Base-by-base conservation (phyloP, 2,888 invertebrate genomes). In the Amphipoea lucens region DNA sequence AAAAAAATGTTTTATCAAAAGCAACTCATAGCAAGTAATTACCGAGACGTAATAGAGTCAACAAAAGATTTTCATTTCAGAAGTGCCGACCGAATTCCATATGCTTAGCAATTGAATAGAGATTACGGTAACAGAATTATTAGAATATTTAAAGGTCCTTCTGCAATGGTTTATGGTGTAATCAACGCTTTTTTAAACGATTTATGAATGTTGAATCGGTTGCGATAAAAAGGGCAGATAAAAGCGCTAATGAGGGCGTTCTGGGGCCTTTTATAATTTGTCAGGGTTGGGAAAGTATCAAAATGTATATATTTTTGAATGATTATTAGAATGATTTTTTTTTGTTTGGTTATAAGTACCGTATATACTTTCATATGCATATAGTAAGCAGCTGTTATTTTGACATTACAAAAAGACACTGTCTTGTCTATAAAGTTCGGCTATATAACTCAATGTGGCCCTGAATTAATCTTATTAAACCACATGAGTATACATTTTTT, bases 21-120 rank as follows among this genome's bases (percentile, higher is more conserved):
- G 14, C 29, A 45, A 62, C 23, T 68, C 3, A 72, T 76, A 70
- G 70, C 76, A 83, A 67, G 29, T 75, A 71, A 78, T 83, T 71
- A 81, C 14, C 40, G 4, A 90, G 42, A 91, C 88, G 84, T 90
- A 91, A 90, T 91, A 79, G 23, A 45, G 36, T 4, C 73, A 48
- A 48, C n/a, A 63, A 77, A 90, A 90, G 91, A 88, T 91, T 91
- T 90, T 89, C 90, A 89, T 91, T 91, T 89, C 85, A 82, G 79
- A 77, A 88, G 85, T 86, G 87, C 86, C 87, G 84, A 76, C 70
- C 63, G 87, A 85, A 89, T 89, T 88, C 87, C 88, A 88, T 90
- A 87, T 88, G 89, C 88, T 90, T 88, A 82, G 85, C 88, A 82
- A 87, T 88, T 89, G 89, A 90, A 90, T 89, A 71, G 82, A 86